These are phyloP conservation scores for Chinchilla lanigera DNA, from an alignment of 2,113 vertebrate genomes.

Conservation along the genomic window DNA sequence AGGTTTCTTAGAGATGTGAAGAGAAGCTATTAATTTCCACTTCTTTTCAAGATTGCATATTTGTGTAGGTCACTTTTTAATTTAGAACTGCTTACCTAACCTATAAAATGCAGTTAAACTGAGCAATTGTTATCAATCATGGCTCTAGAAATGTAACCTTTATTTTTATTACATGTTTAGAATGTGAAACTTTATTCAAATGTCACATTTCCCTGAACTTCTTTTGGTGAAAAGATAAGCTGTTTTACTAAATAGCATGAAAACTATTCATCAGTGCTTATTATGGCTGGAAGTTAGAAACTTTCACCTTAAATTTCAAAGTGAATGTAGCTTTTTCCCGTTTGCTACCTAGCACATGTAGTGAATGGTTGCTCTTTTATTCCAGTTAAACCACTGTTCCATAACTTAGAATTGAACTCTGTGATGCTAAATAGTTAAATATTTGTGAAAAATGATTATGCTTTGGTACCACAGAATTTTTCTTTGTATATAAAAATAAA, in stretches of 20 bases:
- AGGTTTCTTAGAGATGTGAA: constrained; percentile 66
- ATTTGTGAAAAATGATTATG: constrained; percentile 25
- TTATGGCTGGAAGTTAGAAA: background rate
- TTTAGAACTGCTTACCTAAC: constrained; percentile 78
- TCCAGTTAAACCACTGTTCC: background rate
- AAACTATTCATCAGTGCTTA: background rate
- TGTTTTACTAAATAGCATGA: constrained; percentile 34
- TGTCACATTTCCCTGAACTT: constrained; percentile 61
- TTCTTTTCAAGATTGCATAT: constrained; percentile 73
- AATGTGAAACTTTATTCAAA: constrained; percentile 81
- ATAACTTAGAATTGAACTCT: background rate
- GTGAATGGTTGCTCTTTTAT: background rate
- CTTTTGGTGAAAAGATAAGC: constrained; percentile 44
- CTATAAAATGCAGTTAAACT: constrained; percentile 81
- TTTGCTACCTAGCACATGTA: background rate
- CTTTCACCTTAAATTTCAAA: constrained; percentile 25
- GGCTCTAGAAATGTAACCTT: constrained; percentile 75
- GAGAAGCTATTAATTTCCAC: constrained; percentile 73
- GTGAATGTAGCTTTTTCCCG: background rate
- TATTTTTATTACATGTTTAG: constrained; percentile 81
- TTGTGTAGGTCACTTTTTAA: constrained; percentile 81
- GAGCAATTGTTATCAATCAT: constrained; percentile 77
- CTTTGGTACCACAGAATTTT: background rate
- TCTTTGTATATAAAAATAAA: background rate
- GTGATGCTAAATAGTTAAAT: constrained; percentile 32